These are phyloP conservation scores for Psococerastis gibbosa DNA, from an alignment of 2,888 invertebrate species.

Conservation along the genomic window DNA sequence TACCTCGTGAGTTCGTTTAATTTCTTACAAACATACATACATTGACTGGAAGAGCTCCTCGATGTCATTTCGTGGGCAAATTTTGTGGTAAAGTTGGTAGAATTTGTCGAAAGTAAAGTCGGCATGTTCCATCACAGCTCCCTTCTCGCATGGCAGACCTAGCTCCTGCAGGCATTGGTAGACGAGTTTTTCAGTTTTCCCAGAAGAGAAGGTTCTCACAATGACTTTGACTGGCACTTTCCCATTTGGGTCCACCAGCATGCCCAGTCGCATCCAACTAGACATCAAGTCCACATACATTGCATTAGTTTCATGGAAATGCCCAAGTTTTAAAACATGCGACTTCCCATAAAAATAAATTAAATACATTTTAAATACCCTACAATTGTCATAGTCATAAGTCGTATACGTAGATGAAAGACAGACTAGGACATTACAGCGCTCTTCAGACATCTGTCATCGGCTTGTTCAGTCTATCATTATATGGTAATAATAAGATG, in stretches of 20 bases:
- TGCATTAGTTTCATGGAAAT: no score
- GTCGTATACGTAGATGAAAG: no score
- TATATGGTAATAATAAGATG: no score
- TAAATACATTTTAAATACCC: no score
- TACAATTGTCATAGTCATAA: no score
- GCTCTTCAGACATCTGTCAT: no score
- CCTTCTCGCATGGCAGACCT: slow-evolving; percentile 81
- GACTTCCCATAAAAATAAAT: no score
- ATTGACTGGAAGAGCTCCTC: slow-evolving; percentile 91
- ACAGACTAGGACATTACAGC: no score
- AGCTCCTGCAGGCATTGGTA: slow-evolving; percentile 91
- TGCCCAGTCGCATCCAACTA: slow-evolving; percentile 97
- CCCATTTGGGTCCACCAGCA: slow-evolving; percentile 81
- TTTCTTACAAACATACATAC: slow-evolving; percentile 38
- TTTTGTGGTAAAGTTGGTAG: slow-evolving; percentile 93
- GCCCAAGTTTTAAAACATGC: no score
- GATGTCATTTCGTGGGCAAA: slow-evolving; percentile 96
- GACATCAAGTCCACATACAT: slow-evolving; percentile 23
- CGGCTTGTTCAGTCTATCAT: no score
- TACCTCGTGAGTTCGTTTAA: not conserved
- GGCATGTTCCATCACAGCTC: slow-evolving; percentile 81
- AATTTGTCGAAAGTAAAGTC: slow-evolving; percentile 98
- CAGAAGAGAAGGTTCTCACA: slow-evolving; percentile 96
- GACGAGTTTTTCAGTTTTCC: slow-evolving; percentile 94
- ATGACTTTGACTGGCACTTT: slow-evolving; percentile 95